Evolutionary conservation across 2,113 vertebrate species (phyloP).

Genomic region (Rhagologus leucostigma): DNA sequence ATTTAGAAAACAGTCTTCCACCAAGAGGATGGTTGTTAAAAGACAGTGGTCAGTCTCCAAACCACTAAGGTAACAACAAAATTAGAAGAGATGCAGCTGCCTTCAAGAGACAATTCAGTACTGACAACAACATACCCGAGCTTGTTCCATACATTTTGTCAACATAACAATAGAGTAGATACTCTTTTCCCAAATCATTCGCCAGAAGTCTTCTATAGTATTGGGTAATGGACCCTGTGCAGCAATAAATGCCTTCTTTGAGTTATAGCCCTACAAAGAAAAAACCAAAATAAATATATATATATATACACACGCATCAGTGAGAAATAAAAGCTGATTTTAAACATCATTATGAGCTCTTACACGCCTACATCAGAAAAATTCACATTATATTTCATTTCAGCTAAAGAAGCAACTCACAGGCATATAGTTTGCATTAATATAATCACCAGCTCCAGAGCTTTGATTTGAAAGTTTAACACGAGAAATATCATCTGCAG

Average conservation of each 20-base stretch:
- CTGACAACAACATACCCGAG: conserved; percentile 83
- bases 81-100: neutral
- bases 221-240: conserved; percentile 90
- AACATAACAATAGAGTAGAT: conserved; percentile 90
- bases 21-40: neutral
- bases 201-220: conserved; percentile 92
- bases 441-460: conserved; percentile 83
- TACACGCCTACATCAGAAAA: neutral
- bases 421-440: conserved; percentile 96
- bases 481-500: conserved; percentile 88
- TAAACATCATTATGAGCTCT: neutral
- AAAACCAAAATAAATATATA: neutral
- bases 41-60: neutral
- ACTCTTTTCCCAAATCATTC: conserved; percentile 95
- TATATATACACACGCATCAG: neutral
- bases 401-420: conserved; percentile 70
- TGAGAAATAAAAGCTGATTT: neutral
- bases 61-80: neutral
- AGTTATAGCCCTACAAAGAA: conserved; percentile 84
- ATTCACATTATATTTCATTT: neutral
- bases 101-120: conserved; percentile 1
- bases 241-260: conserved; percentile 89
- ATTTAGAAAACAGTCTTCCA: neutral
- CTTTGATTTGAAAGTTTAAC: conserved; percentile 86
- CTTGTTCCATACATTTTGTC: conserved; percentile 92